phyloP scores from a whole-genome alignment of 1,140 invertebrate genomes.

The Heliconius congener region DNA sequence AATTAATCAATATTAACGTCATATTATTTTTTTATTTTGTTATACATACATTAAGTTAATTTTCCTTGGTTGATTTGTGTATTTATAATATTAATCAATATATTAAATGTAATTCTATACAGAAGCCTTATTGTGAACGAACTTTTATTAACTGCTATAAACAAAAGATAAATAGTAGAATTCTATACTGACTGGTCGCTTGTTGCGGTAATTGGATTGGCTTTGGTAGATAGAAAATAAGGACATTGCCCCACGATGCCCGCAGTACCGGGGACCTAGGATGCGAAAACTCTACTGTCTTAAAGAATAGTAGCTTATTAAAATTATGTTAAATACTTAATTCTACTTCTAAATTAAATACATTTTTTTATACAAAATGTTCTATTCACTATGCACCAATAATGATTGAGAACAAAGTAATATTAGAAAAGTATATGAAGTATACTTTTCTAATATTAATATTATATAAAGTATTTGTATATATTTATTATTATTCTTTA shows the following conservation, averaged over 20 bases:
- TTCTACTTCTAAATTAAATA: neutral
- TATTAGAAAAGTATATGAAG: too few species aligned
- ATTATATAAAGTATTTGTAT: too few species aligned
- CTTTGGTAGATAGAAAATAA: constrained; percentile 11
- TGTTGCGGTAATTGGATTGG: constrained; percentile 11
- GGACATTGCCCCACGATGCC: neutral
- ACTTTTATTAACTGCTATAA: constrained; percentile 9
- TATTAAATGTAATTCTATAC: neutral
- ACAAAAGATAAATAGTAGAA: constrained; percentile 11
- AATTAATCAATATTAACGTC: neutral
- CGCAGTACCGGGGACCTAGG: neutral
- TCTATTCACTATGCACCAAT: too few species aligned
- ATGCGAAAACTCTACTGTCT: neutral
- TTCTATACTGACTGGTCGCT: constrained; percentile 6
- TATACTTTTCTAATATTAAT: too few species aligned
- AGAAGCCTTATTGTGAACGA: neutral
- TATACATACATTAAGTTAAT: neutral
- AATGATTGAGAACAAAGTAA: too few species aligned
- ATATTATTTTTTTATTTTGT: neutral
- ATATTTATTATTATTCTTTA: too few species aligned
- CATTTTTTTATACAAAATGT: too few species aligned
- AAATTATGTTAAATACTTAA: neutral
- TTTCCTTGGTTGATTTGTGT: neutral
- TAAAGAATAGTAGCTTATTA: neutral
- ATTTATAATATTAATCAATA: neutral